Base-by-base conservation (phyloP, 2,797 vertebrate genomes). In the Myotis myotis region DNA sequence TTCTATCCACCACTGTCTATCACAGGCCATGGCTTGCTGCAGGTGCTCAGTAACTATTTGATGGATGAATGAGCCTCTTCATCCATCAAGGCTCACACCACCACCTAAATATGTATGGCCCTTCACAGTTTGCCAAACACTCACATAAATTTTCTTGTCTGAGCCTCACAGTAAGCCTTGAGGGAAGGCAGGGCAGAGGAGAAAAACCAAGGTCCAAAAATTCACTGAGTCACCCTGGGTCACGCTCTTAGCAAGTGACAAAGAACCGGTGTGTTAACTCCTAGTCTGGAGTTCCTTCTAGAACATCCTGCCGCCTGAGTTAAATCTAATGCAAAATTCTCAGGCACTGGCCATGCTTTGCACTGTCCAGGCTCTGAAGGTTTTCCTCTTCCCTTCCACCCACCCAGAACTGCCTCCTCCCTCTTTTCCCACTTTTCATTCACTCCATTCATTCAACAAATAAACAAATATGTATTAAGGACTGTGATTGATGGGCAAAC, bases 271-370 rank as follows among this genome's bases (percentile, higher is more conserved):
- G 53, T 74, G 57, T 78, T 95, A 78, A 95, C 47, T 38, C 62
- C 72, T 38, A 36, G 49, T 82, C 84, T 89, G 70, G 70, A 44
- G 75, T 22, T 96, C 66, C 72, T 96, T 93, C 90, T 71, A 95
- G 79, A 93, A 93, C 51, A 60, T 47, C 89, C 89, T 71, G 36
- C 44, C 8, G 22, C 44, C 80, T 30, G 19, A 86, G 23, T 93
- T 60, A 36, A 89, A 87, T 80, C 64, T 74, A 86, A 49, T 9
- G 87, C n/a, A 36, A 87, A 72, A 74, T 28, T 91, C 30, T 19
- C 7, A 47, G 25, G 30, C 28, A 28, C 62, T 62, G 19, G 30
- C 36, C 23, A 44, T 19, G 33, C 38, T 79, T 70, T 47, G 2
- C 3, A 44, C 51, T 68, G 22, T 74, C 15, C 23, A 47, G 71